Evolutionary conservation across 2,113 vertebrate species (phyloP), one percentile per base, ranked within the genome.

Genomic region (Pomatostomus ruficeps): DNA sequence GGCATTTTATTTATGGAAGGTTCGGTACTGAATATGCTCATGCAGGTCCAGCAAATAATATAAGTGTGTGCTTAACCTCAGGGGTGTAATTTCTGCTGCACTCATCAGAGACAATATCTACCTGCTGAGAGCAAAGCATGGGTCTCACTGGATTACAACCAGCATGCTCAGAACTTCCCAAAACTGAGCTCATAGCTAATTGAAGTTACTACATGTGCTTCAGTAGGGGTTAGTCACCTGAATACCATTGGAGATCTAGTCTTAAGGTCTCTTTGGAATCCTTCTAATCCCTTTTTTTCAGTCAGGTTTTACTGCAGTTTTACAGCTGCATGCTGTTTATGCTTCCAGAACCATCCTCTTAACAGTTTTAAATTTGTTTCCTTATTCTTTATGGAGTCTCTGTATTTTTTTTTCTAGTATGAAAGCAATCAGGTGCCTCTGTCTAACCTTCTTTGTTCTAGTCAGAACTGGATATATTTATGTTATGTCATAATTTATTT

Each of bases 1-100:
- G 66, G 25, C 35, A 82, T 95, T 95, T 93, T 85, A 79, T 93
- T 94, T 89, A 76, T 61, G 55, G 70, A 91, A 87, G 80, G 7
- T 28, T 79, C 38, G 31, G 43, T 42, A 87, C 20, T 70, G 23
- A 87, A 76, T 45, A 57, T 49, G n/a, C 9, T 95, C 4, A 38
- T 35, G 49, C 49, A 46, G 49, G 73, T 82, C 74, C 71, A 85
- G 58, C 35, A 63, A 95, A 85, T 35, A 79, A 79, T 23, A 9
- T 52, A 55, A 72, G 28, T 23, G 24, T 72, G 38, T 66, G 58
- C 62, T 76, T 87, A 85, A 95, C 33, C 49, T 85, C 51, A 38
- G 54, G 45, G 58, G 13, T 73, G 20, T 36, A 48, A 89, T 78
- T 89, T 93, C 70, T 72, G 14, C 74, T 31, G 48, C 29, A 29